Base-by-base conservation (phyloP, 2,888 invertebrate species). In the Trachelus tabidus region DNA sequence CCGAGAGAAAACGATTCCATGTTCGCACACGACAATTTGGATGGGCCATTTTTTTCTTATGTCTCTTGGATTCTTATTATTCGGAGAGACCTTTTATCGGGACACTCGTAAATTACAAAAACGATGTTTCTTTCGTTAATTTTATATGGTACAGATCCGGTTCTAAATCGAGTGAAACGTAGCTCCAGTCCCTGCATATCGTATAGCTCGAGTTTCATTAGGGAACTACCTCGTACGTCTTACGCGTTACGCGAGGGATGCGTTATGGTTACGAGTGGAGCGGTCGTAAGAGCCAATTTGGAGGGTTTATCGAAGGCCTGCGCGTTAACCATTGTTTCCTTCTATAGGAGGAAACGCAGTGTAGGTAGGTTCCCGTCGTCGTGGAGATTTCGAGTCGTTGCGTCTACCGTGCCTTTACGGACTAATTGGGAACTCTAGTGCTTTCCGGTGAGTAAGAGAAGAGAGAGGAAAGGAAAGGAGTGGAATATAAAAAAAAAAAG, bases 241-340 rank as follows among this genome's bases (percentile, higher is more conserved):
- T 56, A 56, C 56, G 23, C 75, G 77, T 75, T 76, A 75, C 77
- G 78, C 77, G 56, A 56, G 76, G 80, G 79, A 80, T 77, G 79
- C 80, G 80, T 84, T 86, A 86, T 83, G 83, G 83, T 86, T 86
- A 82, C 80, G 83, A 81, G 79, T 79, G 68, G 80, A 76, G 78
- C 73, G 78, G 75, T 79, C 82, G 76, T 81, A 81, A 80, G 73
- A 80, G 75, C 80, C 83, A 79, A 81, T 84, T 84, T 77, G 77
- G 76, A 76, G 79, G 78, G 76, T 78, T 78, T 78, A 78, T 75
- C 75, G 75, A 69, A 76, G 56, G 76, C 73, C 79, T 77, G 34
- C 76, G 34, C 71, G 80, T 31, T 71, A 31, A 34, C 71, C 71
- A 23, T 71, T 71, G 71, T 71, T 71, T 31, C 31, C 9, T 31